Base-by-base conservation (phyloP, 2,113 vertebrate genomes). In the Burhinus oedicnemus region DNA sequence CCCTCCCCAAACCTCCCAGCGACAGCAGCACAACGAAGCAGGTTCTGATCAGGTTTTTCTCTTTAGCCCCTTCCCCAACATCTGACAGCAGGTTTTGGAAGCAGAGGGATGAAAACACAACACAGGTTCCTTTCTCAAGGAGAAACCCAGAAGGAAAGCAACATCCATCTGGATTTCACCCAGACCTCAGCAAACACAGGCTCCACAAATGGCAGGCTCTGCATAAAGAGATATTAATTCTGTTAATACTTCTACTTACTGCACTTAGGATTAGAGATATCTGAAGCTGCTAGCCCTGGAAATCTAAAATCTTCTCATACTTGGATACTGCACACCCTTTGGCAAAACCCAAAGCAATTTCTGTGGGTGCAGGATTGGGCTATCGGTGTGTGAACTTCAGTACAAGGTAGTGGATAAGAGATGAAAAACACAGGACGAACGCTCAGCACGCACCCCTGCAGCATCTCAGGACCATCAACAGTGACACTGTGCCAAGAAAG, bases 341-440 rank as follows among this genome's bases (percentile, higher is more conserved):
- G 17, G 75, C 55, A 55, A 74, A 84, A 34, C 36, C 55, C 47
- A 5, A 11, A 20, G 21, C 7, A 23, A 30, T 34, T 42, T 38
- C 25, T 8, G 44, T 4, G 70, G 51, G 62, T 17, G 36, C 70
- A 70, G 34, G 70, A 38, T 0, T 2, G 6, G 30, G 68, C 47
- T 36, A 3, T 34, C 11, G 3, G 57, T 2, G 26, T 17, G 38
- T 9, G 72, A 74, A 23, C 51, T 30, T 23, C 65, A 40, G 57
- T 4, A 14, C 17, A 30, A 44, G 15, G 74, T 1, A 16, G 65
- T 0, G 25, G 45, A 0, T 4, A 16, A 32, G 49, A 25, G 69
- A 4, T 4, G 21, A 18, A 7, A 30, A 64, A 11, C 30, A 12
- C 15, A 27, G 36, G 78, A 22, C 0, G 4, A 55, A 68, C 3